phyloP scores from a whole-genome alignment of 2,113 vertebrate species.

The Chloropsis cyanopogon region DNA sequence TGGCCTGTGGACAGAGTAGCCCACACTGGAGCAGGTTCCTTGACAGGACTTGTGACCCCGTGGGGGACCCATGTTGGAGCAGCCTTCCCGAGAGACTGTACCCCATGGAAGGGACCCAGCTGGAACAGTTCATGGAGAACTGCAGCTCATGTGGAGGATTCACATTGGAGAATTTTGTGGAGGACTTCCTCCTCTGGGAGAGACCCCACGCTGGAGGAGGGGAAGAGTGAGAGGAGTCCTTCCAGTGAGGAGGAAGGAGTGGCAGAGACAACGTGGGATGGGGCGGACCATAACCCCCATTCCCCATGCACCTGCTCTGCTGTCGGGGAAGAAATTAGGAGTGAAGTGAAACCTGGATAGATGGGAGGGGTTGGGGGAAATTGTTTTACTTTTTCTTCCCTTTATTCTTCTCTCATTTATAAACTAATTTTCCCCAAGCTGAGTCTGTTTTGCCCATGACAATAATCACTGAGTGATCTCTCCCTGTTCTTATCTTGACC shows the following conservation, averaged over 20 bases:
- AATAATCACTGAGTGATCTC: not conserved
- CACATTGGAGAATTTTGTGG: not conserved
- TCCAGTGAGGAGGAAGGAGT: not conserved
- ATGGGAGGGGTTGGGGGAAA: not conserved
- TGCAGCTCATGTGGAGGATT: not conserved
- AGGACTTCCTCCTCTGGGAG: not conserved
- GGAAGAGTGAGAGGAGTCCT: not conserved
- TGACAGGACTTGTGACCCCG: not conserved
- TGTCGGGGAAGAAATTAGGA: not conserved
- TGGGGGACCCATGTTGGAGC: fast-evolving
- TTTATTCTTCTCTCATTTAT: not conserved
- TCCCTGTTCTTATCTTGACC: not conserved
- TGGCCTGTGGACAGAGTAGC: not conserved
- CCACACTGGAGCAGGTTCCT: too few relatives aligned
- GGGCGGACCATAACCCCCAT: not conserved
- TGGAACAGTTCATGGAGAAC: too few relatives aligned
- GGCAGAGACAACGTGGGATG: not conserved
- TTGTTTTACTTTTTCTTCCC: not conserved
- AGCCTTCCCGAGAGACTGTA: not conserved
- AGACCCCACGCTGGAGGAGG: fast-evolving
- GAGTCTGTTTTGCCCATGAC: not conserved
- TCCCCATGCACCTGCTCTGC: not conserved
- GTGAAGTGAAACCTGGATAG: not conserved
- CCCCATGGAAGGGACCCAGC: fast-evolving
- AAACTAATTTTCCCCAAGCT: not conserved